Evolutionary conservation across 2,113 vertebrate species (phyloP).

Genomic region (Grammomys dolichurus): DNA sequence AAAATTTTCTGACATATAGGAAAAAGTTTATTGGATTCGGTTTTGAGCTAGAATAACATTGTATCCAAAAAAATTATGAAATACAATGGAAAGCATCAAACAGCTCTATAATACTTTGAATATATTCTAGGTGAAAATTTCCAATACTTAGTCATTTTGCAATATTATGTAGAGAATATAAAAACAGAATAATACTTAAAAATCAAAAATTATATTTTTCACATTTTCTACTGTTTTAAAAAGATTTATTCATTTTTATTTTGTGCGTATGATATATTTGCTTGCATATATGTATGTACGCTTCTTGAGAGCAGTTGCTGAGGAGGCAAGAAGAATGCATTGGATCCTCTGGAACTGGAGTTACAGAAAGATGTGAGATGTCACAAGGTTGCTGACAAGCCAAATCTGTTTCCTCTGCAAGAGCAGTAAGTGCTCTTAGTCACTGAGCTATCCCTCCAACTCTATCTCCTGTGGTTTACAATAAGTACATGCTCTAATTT

Average conservation of each 20-base stretch:
- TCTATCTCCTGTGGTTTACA: neutral
- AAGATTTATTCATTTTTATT: neutral
- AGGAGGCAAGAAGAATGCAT: neutral
- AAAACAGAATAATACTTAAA: neutral
- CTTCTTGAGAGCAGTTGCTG: neutral
- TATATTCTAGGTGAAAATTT: neutral
- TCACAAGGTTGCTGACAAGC: neutral
- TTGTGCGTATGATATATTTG: neutral
- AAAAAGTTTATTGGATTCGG: neutral
- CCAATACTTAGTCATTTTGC: neutral
- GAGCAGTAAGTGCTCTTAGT: no score
- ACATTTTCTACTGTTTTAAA: neutral
- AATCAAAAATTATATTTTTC: neutral
- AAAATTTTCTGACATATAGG: neutral
- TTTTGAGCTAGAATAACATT: conserved; percentile 10
- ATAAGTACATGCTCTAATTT: neutral
- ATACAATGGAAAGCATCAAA: neutral
- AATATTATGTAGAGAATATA: neutral
- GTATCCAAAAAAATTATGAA: neutral
- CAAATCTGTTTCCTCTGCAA: neutral
- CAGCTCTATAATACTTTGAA: neutral
- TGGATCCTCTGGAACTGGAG: neutral
- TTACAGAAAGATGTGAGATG: neutral
- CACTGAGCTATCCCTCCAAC: neutral
- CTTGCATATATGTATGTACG: neutral